A percentile compares a stretch with the other conserved stretches of the same genome.
Evolutionary conservation across 2,113 vertebrate species (phyloP).

Genomic region (Thermophis baileyi): DNA sequence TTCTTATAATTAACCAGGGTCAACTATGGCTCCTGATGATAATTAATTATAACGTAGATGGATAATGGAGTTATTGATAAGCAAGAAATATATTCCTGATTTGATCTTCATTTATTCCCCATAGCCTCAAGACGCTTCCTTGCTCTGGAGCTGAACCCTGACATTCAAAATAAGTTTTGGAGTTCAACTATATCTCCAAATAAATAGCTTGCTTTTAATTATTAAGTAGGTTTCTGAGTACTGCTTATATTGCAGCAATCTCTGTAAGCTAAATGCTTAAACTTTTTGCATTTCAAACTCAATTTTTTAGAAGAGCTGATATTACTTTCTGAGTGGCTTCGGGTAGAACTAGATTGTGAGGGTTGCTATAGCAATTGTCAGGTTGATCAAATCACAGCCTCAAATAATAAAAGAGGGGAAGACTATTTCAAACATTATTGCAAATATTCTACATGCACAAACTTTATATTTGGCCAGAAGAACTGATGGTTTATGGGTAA

Average conservation of each 20-base stretch:
- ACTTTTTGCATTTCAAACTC: conserved; percentile 26
- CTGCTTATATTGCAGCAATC: conserved; percentile 19
- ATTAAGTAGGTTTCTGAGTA: neutral
- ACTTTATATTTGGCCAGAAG: neutral
- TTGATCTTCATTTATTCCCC: neutral
- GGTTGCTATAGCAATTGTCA: conserved; percentile 50
- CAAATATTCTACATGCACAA: conserved; percentile 7
- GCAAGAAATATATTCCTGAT: neutral
- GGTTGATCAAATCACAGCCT: conserved; percentile 43
- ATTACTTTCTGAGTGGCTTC: conserved; percentile 3
- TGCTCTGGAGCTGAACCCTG: neutral
- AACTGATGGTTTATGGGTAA: conserved; percentile 12
- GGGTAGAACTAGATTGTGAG: conserved; percentile 30
- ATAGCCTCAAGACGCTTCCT: neutral
- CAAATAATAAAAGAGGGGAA: conserved; percentile 32
- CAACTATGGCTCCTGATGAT: neutral
- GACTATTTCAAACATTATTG: conserved; percentile 27
- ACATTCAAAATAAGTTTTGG: neutral
- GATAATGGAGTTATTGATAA: neutral
- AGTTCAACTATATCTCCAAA: neutral
- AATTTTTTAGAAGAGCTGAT: conserved; percentile 18
- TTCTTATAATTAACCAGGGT: neutral
- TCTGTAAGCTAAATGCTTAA: conserved; percentile 30
- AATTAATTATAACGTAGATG: neutral
- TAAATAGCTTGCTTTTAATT: neutral